A percentile compares a stretch with the other conserved stretches of the same genome.
Conservation (phyloP, 1,140 invertebrate species). For the Acromyrmex echinatior region DNA sequence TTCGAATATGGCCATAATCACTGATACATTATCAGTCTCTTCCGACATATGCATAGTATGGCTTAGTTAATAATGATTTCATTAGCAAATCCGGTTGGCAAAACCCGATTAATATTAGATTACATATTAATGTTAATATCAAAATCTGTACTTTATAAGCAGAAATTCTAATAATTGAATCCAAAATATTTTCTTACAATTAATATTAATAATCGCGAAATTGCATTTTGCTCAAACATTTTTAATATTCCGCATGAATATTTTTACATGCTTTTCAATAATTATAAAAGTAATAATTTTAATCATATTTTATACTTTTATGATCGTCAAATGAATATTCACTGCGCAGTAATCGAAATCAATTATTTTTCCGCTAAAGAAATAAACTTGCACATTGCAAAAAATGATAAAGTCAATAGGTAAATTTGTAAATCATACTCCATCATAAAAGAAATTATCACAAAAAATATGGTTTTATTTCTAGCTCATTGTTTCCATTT, state of each 20-base stretch:
- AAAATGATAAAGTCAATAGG: background rate
- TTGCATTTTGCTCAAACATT: background rate
- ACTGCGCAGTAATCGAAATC: background rate
- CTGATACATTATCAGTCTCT: conserved; percentile 45
- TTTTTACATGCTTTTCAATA: background rate
- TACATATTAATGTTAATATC: conserved; percentile 50
- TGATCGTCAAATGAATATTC: too few relatives aligned
- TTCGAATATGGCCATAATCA: conserved; percentile 27
- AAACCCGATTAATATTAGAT: conserved; percentile 60
- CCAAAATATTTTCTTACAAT: conserved; percentile 14
- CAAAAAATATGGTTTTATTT: background rate
- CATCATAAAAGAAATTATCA: background rate
- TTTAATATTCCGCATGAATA: background rate
- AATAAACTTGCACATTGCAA: background rate
- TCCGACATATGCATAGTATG: conserved; percentile 7
- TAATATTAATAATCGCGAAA: conserved; percentile 11
- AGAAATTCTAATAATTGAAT: background rate
- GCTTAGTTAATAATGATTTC: conserved; percentile 58
- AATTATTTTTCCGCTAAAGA: background rate
- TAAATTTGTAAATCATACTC: background rate
- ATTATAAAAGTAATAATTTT: conserved; percentile 10
- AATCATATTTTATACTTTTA: background rate
- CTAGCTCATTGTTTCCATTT: background rate
- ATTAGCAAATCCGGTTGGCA: conserved; percentile 16
- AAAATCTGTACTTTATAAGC: conserved; percentile 17